Evolutionary conservation across 2,113 vertebrate species (phyloP).

Genomic region (Tauraco erythrolophus): DNA sequence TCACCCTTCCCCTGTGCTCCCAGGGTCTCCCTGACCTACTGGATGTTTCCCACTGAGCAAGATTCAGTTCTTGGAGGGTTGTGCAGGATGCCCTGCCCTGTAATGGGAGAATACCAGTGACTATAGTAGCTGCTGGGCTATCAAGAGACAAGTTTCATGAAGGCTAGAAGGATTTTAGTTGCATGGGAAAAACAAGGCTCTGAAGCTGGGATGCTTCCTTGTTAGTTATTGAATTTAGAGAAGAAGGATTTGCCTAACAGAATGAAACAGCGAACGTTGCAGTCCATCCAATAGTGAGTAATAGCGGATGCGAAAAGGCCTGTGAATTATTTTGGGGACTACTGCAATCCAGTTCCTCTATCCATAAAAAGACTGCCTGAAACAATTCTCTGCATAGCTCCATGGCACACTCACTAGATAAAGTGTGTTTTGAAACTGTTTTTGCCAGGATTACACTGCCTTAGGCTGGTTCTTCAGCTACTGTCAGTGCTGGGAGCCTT

Average conservation of each 20-base stretch:
- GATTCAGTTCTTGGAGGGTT: neutral
- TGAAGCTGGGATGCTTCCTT: neutral
- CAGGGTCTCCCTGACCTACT: neutral
- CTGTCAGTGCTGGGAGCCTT: neutral
- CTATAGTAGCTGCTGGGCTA: neutral
- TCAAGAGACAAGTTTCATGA: neutral
- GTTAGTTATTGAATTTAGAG: neutral
- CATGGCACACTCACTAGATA: neutral
- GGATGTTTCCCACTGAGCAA: neutral
- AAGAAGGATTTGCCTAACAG: neutral
- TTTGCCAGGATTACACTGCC: neutral
- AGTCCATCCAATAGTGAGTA: neutral
- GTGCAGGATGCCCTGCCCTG: neutral
- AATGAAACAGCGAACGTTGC: neutral
- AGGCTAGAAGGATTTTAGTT: neutral
- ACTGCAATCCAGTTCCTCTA: neutral
- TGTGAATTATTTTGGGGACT: neutral
- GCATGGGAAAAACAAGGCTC: neutral
- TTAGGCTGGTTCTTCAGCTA: neutral
- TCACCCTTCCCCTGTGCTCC: neutral
- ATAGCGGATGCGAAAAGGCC: neutral
- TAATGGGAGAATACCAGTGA: neutral
- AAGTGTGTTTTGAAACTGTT: constrained; percentile 20
- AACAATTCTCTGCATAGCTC: neutral
- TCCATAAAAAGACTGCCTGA: neutral